Evolutionary conservation across 2,888 invertebrate species (phyloP).

Genomic region (Volucella inflata): DNA sequence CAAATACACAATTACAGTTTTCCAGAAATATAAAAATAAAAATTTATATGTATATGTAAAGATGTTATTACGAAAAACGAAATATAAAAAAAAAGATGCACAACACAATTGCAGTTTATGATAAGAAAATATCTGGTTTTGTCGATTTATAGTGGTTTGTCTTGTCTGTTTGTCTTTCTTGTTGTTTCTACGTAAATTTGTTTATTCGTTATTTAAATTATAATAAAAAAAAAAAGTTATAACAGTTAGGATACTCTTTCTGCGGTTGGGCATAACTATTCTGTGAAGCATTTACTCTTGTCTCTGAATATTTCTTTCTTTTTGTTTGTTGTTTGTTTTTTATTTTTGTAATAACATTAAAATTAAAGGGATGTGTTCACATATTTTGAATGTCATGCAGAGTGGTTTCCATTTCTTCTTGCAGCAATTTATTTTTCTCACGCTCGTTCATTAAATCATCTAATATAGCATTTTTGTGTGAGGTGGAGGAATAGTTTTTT

Average conservation of each 20-base stretch:
- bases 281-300: conserved; percentile 45
- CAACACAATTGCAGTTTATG: conserved; percentile 53
- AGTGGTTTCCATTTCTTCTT: conserved; percentile 99
- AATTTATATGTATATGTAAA: conserved; percentile 22
- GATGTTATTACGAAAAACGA: conserved; percentile 44
- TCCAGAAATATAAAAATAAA: conserved; percentile 29
- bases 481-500: conserved; percentile 30
- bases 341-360: conserved; percentile 66
- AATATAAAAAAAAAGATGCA: conserved; percentile 42
- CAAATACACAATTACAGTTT: conserved; percentile 59
- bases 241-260: conserved; percentile 55
- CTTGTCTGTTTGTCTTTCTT: neutral
- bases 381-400: conserved; percentile 99
- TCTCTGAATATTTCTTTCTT: conserved; percentile 59
- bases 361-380: conserved; percentile 86
- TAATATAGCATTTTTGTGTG: conserved; percentile 84
- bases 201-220: conserved; percentile 50
- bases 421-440: conserved; percentile 97
- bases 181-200: conserved; percentile 49
- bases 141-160: conserved; percentile 43
- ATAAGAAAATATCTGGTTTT: conserved; percentile 24
- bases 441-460: conserved; percentile 97
- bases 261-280: conserved; percentile 56
- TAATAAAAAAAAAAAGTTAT: conserved; percentile 39
- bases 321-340: conserved; percentile 39